Percentiles rank a stretch among this genome's conserved stretches.
These are phyloP conservation scores for Apantesis nais DNA, from an alignment of 2,888 invertebrate species.

Conservation along the genomic window DNA sequence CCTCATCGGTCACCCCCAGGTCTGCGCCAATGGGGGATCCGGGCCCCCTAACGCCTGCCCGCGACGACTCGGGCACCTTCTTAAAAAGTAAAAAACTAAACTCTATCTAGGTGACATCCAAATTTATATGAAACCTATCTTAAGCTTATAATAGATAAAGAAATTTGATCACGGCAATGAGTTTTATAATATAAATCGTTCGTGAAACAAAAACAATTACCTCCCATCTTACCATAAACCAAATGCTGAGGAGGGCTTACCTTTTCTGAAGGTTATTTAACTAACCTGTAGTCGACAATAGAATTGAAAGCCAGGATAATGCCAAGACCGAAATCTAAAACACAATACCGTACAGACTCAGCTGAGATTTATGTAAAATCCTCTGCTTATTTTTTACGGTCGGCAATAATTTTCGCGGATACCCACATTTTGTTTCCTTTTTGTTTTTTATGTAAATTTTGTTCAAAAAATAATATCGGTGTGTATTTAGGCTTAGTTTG, in stretches of 20 bases:
- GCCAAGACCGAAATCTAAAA: constrained; percentile 34
- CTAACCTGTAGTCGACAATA: constrained; percentile 36
- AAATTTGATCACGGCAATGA: background rate
- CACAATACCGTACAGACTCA: constrained; percentile 40
- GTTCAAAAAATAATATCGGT: constrained; percentile 47
- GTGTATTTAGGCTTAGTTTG: constrained; percentile 30
- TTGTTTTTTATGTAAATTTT: constrained; percentile 59
- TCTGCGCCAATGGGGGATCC: no score
- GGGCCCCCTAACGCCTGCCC: no score
- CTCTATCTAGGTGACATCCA: no score
- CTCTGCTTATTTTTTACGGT: constrained; percentile 45
- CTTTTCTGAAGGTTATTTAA: constrained; percentile 23
- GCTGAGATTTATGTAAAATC: constrained; percentile 51
- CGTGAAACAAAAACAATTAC: constrained; percentile 3
- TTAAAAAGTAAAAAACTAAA: no score
- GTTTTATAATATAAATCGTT: background rate
- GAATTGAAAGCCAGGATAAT: constrained; percentile 46
- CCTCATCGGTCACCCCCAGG: no score
- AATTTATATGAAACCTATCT: no score
- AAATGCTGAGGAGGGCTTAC: constrained; percentile 1
- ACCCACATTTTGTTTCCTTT: constrained; percentile 45
- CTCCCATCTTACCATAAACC: background rate
- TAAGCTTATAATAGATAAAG: background rate
- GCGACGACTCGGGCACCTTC: no score
- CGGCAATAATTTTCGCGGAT: constrained; percentile 49